These are phyloP conservation scores for Heteromurus nitidus DNA, from an alignment of 2,888 invertebrate genomes.

Conservation along the genomic window DNA sequence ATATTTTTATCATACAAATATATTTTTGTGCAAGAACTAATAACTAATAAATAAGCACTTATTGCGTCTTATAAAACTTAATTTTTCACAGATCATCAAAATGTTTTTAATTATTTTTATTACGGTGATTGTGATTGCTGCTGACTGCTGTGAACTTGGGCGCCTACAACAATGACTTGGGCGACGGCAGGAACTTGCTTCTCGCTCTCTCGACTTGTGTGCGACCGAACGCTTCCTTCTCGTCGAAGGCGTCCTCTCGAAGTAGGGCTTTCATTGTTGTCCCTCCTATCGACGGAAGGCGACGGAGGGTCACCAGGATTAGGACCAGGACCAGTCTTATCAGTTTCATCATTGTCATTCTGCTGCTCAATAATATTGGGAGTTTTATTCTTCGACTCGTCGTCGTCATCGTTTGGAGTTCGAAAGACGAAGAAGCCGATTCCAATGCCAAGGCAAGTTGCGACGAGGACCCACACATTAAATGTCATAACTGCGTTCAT, in stretches of 20 bases:
- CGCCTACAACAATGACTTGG: conserved; percentile 53
- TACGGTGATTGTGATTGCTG: background rate
- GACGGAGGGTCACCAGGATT: background rate
- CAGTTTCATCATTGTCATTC: conserved; percentile 1
- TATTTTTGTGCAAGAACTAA: too few relatives aligned
- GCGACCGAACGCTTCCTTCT: background rate
- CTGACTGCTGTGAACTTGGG: conserved; percentile 43
- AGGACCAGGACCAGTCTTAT: conserved; percentile 21
- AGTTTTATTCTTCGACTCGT: background rate
- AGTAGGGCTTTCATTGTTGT: too few relatives aligned
- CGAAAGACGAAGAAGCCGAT: conserved; percentile 69
- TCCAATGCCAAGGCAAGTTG: conserved; percentile 64
- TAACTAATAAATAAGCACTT: too few relatives aligned
- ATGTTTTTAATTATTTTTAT: too few relatives aligned
- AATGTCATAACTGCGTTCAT: conserved; percentile 73
- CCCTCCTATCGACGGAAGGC: too few relatives aligned
- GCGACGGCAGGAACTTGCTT: conserved; percentile 7
- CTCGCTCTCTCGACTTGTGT: background rate
- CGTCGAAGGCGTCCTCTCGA: background rate
- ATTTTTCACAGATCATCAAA: too few relatives aligned
- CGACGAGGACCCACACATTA: conserved; percentile 68
- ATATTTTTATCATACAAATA: too few relatives aligned
- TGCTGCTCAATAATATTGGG: background rate
- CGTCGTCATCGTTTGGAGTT: background rate
- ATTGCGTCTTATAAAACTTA: too few relatives aligned